phyloP scores from a whole-genome alignment of 2,797 vertebrate species.

The Rhinogobio ventralis region DNA sequence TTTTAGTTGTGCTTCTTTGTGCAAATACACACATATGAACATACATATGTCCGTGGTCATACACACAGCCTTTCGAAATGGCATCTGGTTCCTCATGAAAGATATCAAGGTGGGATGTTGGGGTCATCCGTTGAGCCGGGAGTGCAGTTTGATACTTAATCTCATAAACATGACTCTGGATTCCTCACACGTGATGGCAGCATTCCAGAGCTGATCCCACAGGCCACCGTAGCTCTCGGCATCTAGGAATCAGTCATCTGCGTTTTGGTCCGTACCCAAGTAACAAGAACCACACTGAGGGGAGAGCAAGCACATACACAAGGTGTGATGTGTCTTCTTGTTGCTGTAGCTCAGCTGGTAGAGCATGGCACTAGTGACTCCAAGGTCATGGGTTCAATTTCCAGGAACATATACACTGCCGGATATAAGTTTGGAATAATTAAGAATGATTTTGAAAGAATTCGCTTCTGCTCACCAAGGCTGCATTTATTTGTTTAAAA shows the following conservation, averaged over 20 bases:
- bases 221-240: not conserved
- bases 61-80: conserved; percentile 18
- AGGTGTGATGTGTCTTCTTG: not conserved
- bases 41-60: not conserved
- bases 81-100: conserved; percentile 46
- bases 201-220: conserved; percentile 39
- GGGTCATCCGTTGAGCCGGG: conserved; percentile 27
- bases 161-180: conserved; percentile 46
- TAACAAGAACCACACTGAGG: conserved; percentile 12
- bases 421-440: not conserved
- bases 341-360: conserved; percentile 15
- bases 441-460: not conserved
- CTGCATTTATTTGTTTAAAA: not conserved
- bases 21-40: conserved; percentile 29
- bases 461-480: not conserved
- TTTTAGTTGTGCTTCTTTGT: conserved; percentile 46
- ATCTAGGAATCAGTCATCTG: conserved; percentile 42
- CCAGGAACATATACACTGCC: not conserved
- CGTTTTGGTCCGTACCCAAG: conserved; percentile 1
- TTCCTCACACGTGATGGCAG: conserved; percentile 33
- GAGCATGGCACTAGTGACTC: not conserved
- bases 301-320: conserved; percentile 17
- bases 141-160: conserved; percentile 49
- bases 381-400: not conserved
- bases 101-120: conserved; percentile 44